A percentile compares a stretch with the other conserved stretches of the same genome.
phyloP scores from a whole-genome alignment of 1,140 invertebrate genomes.

The Drosophila burlai region DNA sequence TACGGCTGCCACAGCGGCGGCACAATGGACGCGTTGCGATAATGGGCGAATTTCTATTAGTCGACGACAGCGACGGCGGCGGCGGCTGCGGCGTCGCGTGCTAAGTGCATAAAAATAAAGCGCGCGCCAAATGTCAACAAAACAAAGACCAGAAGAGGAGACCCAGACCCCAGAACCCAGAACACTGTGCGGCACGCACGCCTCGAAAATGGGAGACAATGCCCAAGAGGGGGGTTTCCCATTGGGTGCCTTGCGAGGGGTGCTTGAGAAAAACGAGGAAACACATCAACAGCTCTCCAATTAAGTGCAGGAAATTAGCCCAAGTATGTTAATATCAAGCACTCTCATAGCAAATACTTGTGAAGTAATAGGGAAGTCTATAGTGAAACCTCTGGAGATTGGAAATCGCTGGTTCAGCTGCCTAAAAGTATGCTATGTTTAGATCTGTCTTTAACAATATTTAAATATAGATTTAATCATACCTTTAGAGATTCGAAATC shows the following conservation, averaged over 20 bases:
- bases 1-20: constrained; percentile 5
- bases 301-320: constrained; percentile 10
- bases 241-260: constrained; percentile 13
- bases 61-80: constrained; percentile 30
- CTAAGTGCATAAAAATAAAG: constrained; percentile 80
- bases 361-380: neutral
- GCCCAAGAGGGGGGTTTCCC: constrained; percentile 6
- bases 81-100: constrained; percentile 58
- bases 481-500: rapidly evolving
- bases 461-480: too few species aligned
- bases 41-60: constrained; percentile 55
- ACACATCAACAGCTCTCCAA: constrained; percentile 27
- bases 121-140: constrained; percentile 80
- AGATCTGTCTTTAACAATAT: too few species aligned
- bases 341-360: neutral
- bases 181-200: constrained; percentile 23
- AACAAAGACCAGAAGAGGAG: constrained; percentile 48
- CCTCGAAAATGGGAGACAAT: constrained; percentile 31
- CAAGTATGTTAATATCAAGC: constrained; percentile 3
- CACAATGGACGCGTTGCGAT: constrained; percentile 46
- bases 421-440: neutral
- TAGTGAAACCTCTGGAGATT: neutral
- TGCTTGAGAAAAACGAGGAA: constrained; percentile 30
- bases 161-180: constrained; percentile 12
- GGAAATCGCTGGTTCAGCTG: neutral